phyloP scores from a whole-genome alignment of 1,140 invertebrate species.

The Arion vulgaris region DNA sequence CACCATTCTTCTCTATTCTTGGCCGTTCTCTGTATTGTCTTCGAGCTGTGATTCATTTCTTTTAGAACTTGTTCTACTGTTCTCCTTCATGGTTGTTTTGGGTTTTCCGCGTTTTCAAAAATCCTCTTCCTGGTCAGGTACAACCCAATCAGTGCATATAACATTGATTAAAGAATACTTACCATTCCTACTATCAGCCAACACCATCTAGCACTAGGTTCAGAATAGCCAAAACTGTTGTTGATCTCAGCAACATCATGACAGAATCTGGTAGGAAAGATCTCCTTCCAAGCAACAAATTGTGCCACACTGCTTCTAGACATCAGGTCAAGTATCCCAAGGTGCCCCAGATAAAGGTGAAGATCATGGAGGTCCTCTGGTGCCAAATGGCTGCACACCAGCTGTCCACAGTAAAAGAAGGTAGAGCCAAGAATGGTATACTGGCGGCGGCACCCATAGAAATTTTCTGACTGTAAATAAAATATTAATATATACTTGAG shows the following conservation, averaged over 20 bases:
- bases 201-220: constrained; percentile 63
- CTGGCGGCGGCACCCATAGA: constrained; percentile 66
- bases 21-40: too few species aligned
- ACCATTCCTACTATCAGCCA: constrained; percentile 70
- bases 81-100: too few species aligned
- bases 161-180: constrained; percentile 10
- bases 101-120: too few species aligned
- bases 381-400: constrained; percentile 69
- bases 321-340: constrained; percentile 67
- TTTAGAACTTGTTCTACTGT: too few species aligned
- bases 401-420: constrained; percentile 72
- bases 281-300: constrained; percentile 70
- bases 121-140: too few species aligned
- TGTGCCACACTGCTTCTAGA: constrained; percentile 63
- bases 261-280: constrained; percentile 67
- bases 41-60: too few species aligned
- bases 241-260: constrained; percentile 47
- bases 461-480: constrained; percentile 64
- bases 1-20: too few species aligned
- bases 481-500: background rate
- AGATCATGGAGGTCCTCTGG: constrained; percentile 67
- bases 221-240: constrained; percentile 59
- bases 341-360: constrained; percentile 63
- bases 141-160: too few species aligned
- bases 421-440: constrained; percentile 71